Conservation (phyloP, 2,888 invertebrate species). For the Dasysyrphus albostriatus region DNA sequence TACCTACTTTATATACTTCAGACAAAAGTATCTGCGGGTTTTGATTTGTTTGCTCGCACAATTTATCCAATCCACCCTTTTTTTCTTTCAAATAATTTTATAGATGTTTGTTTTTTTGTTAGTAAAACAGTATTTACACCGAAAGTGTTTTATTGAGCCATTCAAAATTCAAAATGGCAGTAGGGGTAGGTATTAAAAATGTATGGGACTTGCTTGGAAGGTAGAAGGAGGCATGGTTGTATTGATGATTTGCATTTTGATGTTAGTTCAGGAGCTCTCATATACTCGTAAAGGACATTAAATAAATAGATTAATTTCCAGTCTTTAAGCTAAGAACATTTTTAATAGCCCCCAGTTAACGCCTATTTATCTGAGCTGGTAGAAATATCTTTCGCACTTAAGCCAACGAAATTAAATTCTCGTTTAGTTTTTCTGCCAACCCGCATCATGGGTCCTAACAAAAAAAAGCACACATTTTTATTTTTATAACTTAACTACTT, state of each 20-base stretch:
- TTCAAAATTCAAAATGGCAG: conserved; percentile 3
- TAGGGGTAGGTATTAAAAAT: conserved; percentile 10
- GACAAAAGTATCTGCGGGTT: conserved; percentile 31
- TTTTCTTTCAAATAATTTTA: conserved; percentile 49
- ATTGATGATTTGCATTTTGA: conserved; percentile 48
- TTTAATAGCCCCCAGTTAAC: conserved; percentile 14
- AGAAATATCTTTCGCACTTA: conserved; percentile 44
- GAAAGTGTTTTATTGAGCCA: conserved; percentile 40
- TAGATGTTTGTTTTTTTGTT: background rate
- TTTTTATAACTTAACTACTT: background rate
- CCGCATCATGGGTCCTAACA: conserved; percentile 1
- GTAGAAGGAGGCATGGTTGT: background rate
- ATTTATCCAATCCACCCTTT: conserved; percentile 8
- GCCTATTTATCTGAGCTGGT: conserved; percentile 2
- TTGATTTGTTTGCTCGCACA: conserved; percentile 52
- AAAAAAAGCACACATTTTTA: conserved; percentile 22
- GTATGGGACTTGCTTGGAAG: conserved; percentile 31
- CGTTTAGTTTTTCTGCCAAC: conserved; percentile 5
- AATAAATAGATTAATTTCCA: conserved; percentile 11
- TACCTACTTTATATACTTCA: conserved; percentile 21
- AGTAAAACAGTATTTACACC: conserved; percentile 14
- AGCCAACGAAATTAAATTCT: conserved; percentile 39
- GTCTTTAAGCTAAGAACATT: background rate
- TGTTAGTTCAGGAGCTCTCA: conserved; percentile 20
- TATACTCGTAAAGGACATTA: background rate